These are phyloP conservation scores for Falco punctatus DNA, from an alignment of 2,113 vertebrate species.

Conservation along the genomic window DNA sequence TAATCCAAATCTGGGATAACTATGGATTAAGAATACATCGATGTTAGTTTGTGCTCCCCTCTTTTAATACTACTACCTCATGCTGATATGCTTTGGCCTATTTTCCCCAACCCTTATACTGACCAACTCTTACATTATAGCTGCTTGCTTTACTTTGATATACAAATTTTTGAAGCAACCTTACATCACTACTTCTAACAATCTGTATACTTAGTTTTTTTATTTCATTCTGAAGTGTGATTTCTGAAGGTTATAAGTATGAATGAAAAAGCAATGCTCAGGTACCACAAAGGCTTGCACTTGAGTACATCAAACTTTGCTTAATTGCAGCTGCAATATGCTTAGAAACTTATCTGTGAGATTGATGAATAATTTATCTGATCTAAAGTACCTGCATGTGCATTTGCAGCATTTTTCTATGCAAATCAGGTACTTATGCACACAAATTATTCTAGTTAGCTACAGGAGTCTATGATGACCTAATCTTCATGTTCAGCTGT, in stretches of 20 bases:
- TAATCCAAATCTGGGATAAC: slow-evolving; percentile 48
- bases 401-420: not conserved
- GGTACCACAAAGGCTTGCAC: not conserved
- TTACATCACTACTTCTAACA: not conserved
- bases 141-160: not conserved
- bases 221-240: not conserved
- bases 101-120: not conserved
- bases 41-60: not conserved
- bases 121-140: not conserved
- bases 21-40: slow-evolving; percentile 14
- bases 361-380: not conserved
- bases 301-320: not conserved
- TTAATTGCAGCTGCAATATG: not conserved
- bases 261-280: not conserved
- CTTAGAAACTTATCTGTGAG: not conserved
- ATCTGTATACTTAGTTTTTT: not conserved
- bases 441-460: not conserved
- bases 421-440: not conserved
- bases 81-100: not conserved
- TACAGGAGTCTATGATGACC: not conserved
- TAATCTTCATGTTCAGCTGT: not conserved
- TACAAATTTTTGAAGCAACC: not conserved
- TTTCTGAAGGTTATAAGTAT: not conserved
- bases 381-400: not conserved
- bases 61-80: not conserved